These are phyloP conservation scores for Proteles cristata DNA, from an alignment of 2,113 vertebrate species.

Conservation along the genomic window DNA sequence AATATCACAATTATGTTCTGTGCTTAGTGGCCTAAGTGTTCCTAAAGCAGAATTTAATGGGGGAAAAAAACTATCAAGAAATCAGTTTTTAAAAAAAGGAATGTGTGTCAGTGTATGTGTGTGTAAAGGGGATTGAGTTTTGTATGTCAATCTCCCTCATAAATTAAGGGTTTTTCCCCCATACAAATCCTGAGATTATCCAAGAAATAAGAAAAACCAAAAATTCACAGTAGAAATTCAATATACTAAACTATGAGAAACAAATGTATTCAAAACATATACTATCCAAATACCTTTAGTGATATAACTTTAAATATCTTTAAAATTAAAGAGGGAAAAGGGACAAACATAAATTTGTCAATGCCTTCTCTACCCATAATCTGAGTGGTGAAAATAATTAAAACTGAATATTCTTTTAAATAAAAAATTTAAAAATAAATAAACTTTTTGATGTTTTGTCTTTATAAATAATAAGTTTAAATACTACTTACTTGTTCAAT, in stretches of 20 bases:
- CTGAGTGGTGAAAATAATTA: conserved; percentile 68
- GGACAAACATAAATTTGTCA: conserved; percentile 64
- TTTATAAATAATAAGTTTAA: conserved; percentile 77
- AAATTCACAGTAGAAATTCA: conserved; percentile 71
- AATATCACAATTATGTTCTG: conserved; percentile 38
- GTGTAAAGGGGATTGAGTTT: conserved; percentile 18
- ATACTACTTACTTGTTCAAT: conserved; percentile 69
- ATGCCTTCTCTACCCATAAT: conserved; percentile 64
- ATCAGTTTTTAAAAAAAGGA: background rate
- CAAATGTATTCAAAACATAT: conserved; percentile 53
- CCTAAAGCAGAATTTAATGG: conserved; percentile 47
- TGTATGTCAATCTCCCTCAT: conserved; percentile 47
- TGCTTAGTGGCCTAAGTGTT: background rate
- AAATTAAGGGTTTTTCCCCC: conserved; percentile 35
- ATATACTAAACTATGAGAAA: conserved; percentile 61
- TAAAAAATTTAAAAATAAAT: conserved; percentile 83
- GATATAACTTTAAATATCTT: conserved; percentile 67
- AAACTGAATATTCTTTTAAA: conserved; percentile 69
- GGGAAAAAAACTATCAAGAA: background rate
- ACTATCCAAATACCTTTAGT: conserved; percentile 35
- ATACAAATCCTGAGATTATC: conserved; percentile 76
- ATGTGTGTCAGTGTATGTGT: background rate
- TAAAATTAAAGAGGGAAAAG: conserved; percentile 69
- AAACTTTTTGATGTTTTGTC: conserved; percentile 71
- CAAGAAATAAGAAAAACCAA: conserved; percentile 61